Percentiles rank a stretch among this genome's conserved stretches.
These are phyloP conservation scores for Ditylenchus weischeri DNA, from an alignment of 2,888 invertebrate genomes.

Conservation along the genomic window DNA sequence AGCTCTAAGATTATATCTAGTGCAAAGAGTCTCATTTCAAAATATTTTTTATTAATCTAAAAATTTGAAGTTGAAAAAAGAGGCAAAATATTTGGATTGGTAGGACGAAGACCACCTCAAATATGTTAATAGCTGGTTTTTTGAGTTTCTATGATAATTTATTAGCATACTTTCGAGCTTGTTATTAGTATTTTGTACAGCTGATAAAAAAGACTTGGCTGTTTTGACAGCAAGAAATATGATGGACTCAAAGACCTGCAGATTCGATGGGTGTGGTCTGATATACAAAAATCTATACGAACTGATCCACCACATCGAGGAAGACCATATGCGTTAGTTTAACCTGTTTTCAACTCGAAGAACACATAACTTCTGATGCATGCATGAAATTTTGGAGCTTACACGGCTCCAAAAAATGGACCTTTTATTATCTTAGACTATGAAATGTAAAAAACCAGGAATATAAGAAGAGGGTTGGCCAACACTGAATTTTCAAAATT, in stretches of 20 bases:
- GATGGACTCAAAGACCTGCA: conserved; percentile 6
- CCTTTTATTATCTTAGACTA: too few species aligned
- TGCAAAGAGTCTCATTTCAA: too few species aligned
- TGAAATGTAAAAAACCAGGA: too few species aligned
- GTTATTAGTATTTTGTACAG: background rate
- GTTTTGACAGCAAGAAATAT: background rate
- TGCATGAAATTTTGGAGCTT: too few species aligned
- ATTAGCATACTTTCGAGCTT: background rate
- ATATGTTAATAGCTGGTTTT: background rate
- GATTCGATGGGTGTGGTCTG: conserved; percentile 13
- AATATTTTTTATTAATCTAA: background rate
- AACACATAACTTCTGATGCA: background rate
- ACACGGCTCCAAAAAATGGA: too few species aligned
- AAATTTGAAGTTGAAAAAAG: conserved; percentile 4
- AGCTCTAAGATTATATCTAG: too few species aligned
- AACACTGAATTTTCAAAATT: too few species aligned
- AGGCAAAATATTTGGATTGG: conserved; percentile 1
- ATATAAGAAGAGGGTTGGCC: too few species aligned
- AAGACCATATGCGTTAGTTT: conserved; percentile 11
- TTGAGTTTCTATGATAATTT: conserved; percentile 7
- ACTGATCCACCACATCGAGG: conserved; percentile 11
- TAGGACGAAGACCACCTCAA: background rate
- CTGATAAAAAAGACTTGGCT: too few species aligned
- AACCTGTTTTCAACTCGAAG: background rate
- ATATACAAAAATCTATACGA: conserved; percentile 8